Evolutionary conservation across 2,888 invertebrate species (phyloP).

Genomic region (Sinelater perroti): DNA sequence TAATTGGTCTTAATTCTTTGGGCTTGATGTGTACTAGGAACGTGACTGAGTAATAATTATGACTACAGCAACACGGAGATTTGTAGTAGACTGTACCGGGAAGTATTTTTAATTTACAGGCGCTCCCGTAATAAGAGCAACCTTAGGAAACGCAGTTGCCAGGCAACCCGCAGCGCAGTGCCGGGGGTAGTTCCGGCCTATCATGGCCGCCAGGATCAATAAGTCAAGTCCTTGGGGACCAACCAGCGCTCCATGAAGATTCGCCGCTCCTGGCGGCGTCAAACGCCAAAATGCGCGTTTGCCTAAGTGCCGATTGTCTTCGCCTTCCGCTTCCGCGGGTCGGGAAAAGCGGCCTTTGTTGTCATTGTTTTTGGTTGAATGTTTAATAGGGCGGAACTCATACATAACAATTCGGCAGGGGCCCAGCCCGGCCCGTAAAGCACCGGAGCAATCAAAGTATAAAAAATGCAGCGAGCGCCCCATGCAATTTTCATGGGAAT

Average conservation of each 20-base stretch:
- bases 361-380: background rate
- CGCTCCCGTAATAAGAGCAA: slow-evolving; percentile 18
- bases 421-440: slow-evolving; percentile 18
- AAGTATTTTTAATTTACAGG: slow-evolving; percentile 18
- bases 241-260: slow-evolving; percentile 23
- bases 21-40: too few relatives aligned
- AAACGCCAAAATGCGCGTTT: too few relatives aligned
- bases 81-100: too few relatives aligned
- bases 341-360: background rate
- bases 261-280: too few relatives aligned
- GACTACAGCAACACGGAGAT: too few relatives aligned
- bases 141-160: slow-evolving; percentile 55
- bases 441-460: slow-evolving; percentile 46
- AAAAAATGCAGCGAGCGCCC: slow-evolving; percentile 49
- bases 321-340: background rate
- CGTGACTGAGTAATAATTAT: too few relatives aligned
- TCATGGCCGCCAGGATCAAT: slow-evolving; percentile 59
- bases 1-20: too few relatives aligned
- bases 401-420: slow-evolving; percentile 15
- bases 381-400: background rate
- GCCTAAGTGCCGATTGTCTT: too few relatives aligned
- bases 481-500: slow-evolving; percentile 47
- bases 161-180: slow-evolving; percentile 53
- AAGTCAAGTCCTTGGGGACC: slow-evolving; percentile 58
- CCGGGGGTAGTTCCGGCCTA: slow-evolving; percentile 50